These are phyloP conservation scores for Corythucha ciliata DNA, from an alignment of 2,888 invertebrate species.

Conservation along the genomic window DNA sequence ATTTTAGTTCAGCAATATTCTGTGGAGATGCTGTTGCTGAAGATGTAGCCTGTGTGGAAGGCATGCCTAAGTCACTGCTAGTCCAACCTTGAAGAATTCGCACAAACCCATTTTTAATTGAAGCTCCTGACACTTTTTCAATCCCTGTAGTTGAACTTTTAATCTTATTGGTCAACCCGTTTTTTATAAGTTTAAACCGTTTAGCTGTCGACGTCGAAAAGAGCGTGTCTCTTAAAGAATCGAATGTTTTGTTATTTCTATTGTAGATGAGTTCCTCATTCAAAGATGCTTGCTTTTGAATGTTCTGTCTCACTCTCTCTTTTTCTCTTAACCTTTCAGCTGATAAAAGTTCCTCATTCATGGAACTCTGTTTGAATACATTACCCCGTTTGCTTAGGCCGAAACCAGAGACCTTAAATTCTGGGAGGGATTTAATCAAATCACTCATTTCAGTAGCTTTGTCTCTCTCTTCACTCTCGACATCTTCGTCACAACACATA, in stretches of 20 bases:
- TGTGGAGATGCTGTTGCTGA: constrained; percentile 28
- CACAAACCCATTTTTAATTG: constrained; percentile 65
- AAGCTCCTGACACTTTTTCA: constrained; percentile 63
- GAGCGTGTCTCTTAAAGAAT: constrained; percentile 61
- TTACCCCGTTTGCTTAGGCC: constrained; percentile 44
- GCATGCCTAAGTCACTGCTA: constrained; percentile 31
- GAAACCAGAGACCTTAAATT: constrained; percentile 45
- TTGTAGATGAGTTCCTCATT: constrained; percentile 76
- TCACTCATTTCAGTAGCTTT: constrained; percentile 55
- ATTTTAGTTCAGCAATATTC: constrained; percentile 23
- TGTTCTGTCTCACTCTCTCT: constrained; percentile 68
- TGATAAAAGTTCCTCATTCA: constrained; percentile 83
- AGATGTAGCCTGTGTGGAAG: constrained; percentile 29
- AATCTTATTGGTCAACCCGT: constrained; percentile 70
- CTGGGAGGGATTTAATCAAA: constrained; percentile 54
- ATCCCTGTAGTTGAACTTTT: constrained; percentile 73
- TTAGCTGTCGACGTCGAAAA: constrained; percentile 65
- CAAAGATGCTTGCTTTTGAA: constrained; percentile 79
- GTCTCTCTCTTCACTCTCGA: constrained; percentile 38
- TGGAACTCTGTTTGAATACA: constrained; percentile 71
- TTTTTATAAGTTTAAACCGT: constrained; percentile 65
- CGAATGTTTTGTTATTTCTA: constrained; percentile 49
- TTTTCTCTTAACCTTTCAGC: constrained; percentile 75
- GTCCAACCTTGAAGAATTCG: constrained; percentile 75
- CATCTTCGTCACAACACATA: constrained; percentile 56